Percentiles rank a stretch among this genome's conserved stretches.
phyloP scores from a whole-genome alignment of 2,888 invertebrate species.

The Calliscelio sp. region DNA sequence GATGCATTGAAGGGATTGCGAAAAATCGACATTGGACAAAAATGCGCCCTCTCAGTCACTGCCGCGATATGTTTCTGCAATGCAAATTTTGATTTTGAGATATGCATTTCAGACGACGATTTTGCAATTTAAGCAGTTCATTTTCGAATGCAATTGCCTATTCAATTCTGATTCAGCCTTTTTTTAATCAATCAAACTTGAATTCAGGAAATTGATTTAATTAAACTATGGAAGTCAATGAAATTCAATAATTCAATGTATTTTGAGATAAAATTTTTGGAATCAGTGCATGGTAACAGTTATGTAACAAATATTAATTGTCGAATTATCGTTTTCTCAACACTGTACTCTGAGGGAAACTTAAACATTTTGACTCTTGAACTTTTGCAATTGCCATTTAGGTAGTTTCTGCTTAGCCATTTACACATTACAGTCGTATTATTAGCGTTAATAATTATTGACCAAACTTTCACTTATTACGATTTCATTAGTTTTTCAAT shows the following conservation, averaged over 20 bases:
- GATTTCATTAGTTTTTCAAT: slow-evolving; percentile 29
- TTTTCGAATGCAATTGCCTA: slow-evolving; percentile 33
- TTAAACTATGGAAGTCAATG: no score
- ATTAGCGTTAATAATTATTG: slow-evolving; percentile 51
- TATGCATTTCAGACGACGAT: slow-evolving; percentile 27
- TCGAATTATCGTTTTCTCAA: background rate
- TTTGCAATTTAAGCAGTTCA: slow-evolving; percentile 44
- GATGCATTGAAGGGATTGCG: slow-evolving; percentile 56
- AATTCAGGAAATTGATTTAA: no score
- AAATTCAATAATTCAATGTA: background rate
- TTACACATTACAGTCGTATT: slow-evolving; percentile 33
- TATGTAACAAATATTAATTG: background rate
- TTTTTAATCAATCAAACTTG: no score
- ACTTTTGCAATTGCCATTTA: slow-evolving; percentile 56
- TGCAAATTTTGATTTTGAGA: slow-evolving; percentile 47
- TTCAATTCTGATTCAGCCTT: no score
- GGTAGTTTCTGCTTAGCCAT: slow-evolving; percentile 34
- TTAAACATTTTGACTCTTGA: slow-evolving; percentile 52
- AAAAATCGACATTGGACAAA: slow-evolving; percentile 43
- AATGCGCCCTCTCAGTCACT: background rate
- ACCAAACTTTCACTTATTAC: slow-evolving; percentile 53
- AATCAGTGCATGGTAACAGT: no score
- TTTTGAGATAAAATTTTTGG: background rate
- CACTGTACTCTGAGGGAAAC: background rate
- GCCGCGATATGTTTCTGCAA: slow-evolving; percentile 37